phyloP scores from a whole-genome alignment of 2,797 vertebrate genomes.

The Adelosebastes latens region DNA sequence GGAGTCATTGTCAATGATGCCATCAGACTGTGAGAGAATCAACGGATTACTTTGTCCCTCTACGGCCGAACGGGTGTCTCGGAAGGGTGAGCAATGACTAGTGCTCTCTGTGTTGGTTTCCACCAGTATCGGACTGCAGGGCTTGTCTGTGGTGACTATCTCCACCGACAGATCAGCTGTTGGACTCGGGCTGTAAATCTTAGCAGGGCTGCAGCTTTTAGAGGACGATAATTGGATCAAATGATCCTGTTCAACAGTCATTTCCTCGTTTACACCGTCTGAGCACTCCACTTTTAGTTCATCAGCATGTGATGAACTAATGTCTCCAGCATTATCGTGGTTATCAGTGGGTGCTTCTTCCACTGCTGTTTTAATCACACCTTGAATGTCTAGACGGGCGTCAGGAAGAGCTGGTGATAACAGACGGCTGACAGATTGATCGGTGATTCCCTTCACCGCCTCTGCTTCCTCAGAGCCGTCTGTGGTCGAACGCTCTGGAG shows the following conservation, averaged over 20 bases:
- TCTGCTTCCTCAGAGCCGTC: slow-evolving; percentile 75
- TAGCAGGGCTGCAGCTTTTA: slow-evolving; percentile 51
- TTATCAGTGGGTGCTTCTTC: slow-evolving; percentile 39
- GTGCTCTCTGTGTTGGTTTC: slow-evolving; percentile 50
- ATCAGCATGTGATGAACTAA: slow-evolving; percentile 30
- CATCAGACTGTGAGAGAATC: slow-evolving; percentile 66
- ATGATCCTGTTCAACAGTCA: slow-evolving; percentile 34
- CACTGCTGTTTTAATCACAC: slow-evolving; percentile 26
- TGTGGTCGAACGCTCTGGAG: slow-evolving; percentile 67
- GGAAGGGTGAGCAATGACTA: slow-evolving; percentile 52
- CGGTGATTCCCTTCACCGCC: slow-evolving; percentile 58
- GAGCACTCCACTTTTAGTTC: slow-evolving; percentile 31
- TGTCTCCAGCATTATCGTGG: slow-evolving; percentile 6
- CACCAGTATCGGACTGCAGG: slow-evolving; percentile 65
- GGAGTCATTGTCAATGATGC: slow-evolving; percentile 50
- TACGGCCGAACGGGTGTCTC: slow-evolving; percentile 45
- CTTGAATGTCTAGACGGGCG: background rate
- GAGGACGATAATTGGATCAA: slow-evolving; percentile 42
- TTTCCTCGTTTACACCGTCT: slow-evolving; percentile 17
- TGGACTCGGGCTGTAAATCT: slow-evolving; percentile 48
- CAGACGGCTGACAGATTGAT: slow-evolving; percentile 43
- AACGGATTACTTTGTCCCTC: slow-evolving; percentile 61
- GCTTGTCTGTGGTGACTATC: slow-evolving; percentile 58
- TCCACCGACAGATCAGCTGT: slow-evolving; percentile 54
- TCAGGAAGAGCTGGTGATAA: slow-evolving; percentile 35